These are phyloP conservation scores for Anser brachyrhynchus DNA, from an alignment of 2,113 vertebrate species.

Conservation along the genomic window DNA sequence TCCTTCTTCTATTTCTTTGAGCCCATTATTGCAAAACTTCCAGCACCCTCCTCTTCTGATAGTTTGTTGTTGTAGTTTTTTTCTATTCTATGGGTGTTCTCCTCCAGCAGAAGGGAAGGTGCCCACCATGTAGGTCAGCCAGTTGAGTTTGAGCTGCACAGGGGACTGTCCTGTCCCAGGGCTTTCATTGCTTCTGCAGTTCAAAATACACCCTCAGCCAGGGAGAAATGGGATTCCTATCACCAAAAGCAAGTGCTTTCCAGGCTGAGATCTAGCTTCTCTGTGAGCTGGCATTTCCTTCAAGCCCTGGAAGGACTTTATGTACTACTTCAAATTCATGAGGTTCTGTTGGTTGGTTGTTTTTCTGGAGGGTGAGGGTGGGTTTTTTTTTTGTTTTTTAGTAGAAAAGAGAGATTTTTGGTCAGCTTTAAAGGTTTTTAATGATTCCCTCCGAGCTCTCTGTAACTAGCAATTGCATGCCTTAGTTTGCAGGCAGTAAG, in stretches of 20 bases:
- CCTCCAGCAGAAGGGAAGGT: background rate
- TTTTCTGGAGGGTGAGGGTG: too few relatives aligned
- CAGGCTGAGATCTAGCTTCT: background rate
- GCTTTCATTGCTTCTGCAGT: background rate
- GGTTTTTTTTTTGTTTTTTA: background rate
- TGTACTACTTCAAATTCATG: background rate
- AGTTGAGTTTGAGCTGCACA: background rate
- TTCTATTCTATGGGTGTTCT: background rate
- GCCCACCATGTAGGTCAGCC: too few relatives aligned
- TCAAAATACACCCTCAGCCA: background rate
- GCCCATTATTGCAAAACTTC: background rate
- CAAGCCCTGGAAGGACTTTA: background rate
- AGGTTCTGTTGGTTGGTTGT: background rate
- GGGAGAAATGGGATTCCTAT: background rate
- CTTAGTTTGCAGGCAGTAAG: background rate
- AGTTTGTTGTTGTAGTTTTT: background rate
- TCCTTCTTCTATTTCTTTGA: background rate
- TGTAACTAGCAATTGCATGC: background rate
- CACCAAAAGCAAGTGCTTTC: background rate
- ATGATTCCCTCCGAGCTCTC: background rate
- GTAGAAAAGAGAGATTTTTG: background rate
- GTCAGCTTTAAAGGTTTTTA: constrained; percentile 8
- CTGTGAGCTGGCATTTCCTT: background rate
- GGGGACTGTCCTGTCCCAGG: background rate
- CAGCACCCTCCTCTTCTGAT: background rate